Evolutionary conservation across 2,113 vertebrate genomes (phyloP).

Genomic region (Aegithalos caudatus): DNA sequence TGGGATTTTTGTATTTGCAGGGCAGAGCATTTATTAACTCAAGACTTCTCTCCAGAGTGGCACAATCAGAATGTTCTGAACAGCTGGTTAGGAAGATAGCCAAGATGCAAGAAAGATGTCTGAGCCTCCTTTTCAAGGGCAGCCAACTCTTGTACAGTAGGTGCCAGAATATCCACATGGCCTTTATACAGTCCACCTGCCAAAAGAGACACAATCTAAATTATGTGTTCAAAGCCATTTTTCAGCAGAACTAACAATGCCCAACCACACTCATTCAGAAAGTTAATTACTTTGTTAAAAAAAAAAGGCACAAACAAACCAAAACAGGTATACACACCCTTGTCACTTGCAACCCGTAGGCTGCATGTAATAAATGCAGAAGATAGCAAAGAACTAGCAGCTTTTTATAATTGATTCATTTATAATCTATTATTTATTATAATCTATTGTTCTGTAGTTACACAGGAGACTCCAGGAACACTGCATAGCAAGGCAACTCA

Average conservation of each 20-base stretch:
- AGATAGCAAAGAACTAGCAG: neutral
- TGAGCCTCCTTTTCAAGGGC: slow-evolving; percentile 95
- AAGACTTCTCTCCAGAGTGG: neutral
- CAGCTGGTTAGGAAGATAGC: slow-evolving; percentile 94
- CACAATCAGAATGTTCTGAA: slow-evolving; percentile 89
- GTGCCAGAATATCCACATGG: slow-evolving; percentile 93
- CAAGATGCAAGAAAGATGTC: slow-evolving; percentile 93
- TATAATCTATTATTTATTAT: neutral
- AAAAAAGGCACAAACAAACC: neutral
- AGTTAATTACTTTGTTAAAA: neutral
- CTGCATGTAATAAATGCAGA: neutral
- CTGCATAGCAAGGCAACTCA: neutral
- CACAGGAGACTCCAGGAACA: neutral
- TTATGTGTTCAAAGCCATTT: neutral
- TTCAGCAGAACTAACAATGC: neutral
- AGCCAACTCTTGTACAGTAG: slow-evolving; percentile 92
- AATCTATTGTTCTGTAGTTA: neutral
- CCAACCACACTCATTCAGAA: neutral
- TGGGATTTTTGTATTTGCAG: slow-evolving; percentile 12
- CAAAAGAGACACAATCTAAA: slow-evolving; percentile 31
- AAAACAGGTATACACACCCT: neutral
- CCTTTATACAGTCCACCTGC: slow-evolving; percentile 91
- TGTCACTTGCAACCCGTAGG: neutral
- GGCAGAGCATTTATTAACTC: slow-evolving; percentile 14
- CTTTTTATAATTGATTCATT: neutral